Evolutionary conservation across 2,113 vertebrate genomes (phyloP), one percentile per base, ranked within the genome.

Genomic region (Aythya baeri): DNA sequence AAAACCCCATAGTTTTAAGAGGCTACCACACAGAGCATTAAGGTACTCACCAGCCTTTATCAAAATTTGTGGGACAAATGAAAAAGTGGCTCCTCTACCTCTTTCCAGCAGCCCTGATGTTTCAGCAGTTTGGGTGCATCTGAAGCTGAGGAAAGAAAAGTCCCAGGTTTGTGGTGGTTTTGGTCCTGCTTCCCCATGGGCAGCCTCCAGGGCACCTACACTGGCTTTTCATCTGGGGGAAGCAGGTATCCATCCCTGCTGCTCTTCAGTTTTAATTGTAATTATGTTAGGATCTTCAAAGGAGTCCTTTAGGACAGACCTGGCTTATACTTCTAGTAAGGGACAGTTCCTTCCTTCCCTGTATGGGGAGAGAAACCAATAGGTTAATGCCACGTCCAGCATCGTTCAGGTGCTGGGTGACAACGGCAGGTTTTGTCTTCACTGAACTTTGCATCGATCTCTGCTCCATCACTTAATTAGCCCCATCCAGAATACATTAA

Each of bases 391-490:
- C 26, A 5, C 1, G 6, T 34, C 29, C 80, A 50, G 83, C 66
- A 17, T 57, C n/a, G 1, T 61, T 9, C 34, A 9, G 34, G 46
- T 20, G 26, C 16, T 9, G 43, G 65, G 65, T 12, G 46, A 20
- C 23, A 13, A 7, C 2, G 3, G 31, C 54, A 41, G 75, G 65
- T 23, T 36, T 70, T 88, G 58, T 25, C 44, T 75, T 26, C 6
- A 1, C 21, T 43, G 29, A 3, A 1, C 31, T 11, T 7, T 1
- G 26, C 36, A 4, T n/a, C 4, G 1, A 22, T 44, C 66, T 52
- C 67, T 26, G 15, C 43, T 4, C 55, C 38, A 8, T 23, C 49
- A 3, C 23, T 21, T 46, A n/a, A 8, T 52, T 17, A 15, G 36
- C 62, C 58, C 66, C 38, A 3, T 41, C 25, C 29, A 11, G 61